These are phyloP conservation scores for Apeltes quadracus DNA, from an alignment of 2,113 vertebrate genomes.

Conservation along the genomic window DNA sequence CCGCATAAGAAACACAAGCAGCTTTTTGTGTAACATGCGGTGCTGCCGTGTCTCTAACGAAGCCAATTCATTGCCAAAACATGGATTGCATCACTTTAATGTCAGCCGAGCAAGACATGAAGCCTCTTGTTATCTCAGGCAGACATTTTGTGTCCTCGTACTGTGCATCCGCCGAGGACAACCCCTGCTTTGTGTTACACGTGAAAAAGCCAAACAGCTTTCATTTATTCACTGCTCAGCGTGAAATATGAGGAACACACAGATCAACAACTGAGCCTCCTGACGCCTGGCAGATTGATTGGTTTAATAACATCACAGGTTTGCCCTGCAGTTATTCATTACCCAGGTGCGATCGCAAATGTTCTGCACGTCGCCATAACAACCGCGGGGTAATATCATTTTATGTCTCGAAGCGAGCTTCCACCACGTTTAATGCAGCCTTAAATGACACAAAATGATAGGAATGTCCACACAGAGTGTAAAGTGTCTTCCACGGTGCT, in stretches of 20 bases:
- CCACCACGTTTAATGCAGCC: too few relatives aligned
- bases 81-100: constrained; percentile 4
- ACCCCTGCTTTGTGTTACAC: background rate
- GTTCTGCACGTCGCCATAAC: constrained; percentile 42
- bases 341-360: constrained; percentile 44
- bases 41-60: background rate
- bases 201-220: background rate
- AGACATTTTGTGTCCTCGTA: background rate
- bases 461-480: too few relatives aligned
- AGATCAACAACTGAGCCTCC: background rate
- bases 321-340: constrained; percentile 74
- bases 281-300: constrained; percentile 21
- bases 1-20: too few relatives aligned
- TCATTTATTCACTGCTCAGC: background rate
- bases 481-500: background rate
- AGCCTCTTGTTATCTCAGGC: background rate
- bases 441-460: too few relatives aligned
- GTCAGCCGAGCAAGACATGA: background rate
- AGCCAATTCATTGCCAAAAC: background rate
- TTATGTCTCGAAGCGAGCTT: constrained; percentile 48
- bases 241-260: background rate
- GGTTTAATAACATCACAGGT: constrained; percentile 39
- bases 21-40: background rate
- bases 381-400: constrained; percentile 57
- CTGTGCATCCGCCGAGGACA: background rate